A percentile compares a stretch with the other conserved stretches of the same genome.
phyloP scores from a whole-genome alignment of 2,797 vertebrate genomes.

The Salarias fasciatus region DNA sequence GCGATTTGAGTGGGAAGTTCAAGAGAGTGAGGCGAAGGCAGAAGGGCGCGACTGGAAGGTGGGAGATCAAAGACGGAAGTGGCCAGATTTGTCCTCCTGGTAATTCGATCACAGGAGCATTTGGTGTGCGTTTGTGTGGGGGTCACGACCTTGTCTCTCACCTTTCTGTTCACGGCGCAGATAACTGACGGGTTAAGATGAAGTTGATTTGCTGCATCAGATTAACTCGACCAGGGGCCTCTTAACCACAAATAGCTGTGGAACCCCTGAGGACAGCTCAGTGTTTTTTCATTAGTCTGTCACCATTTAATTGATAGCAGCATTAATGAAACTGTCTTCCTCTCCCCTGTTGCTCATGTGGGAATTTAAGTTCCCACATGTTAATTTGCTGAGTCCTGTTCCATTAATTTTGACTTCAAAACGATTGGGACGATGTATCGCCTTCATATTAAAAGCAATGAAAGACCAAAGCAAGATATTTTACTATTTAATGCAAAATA shows the following conservation, averaged over 20 bases:
- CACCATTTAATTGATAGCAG: too few relatives aligned
- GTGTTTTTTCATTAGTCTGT: background rate
- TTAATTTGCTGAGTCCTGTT: too few relatives aligned
- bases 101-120: slow-evolving; percentile 45
- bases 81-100: slow-evolving; percentile 24
- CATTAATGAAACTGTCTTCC: too few relatives aligned
- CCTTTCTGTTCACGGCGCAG: slow-evolving; percentile 1
- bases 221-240: background rate
- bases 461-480: too few relatives aligned
- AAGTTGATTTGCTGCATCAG: slow-evolving; percentile 1
- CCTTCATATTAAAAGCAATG: too few relatives aligned
- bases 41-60: slow-evolving; percentile 23
- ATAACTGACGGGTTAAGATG: slow-evolving; percentile 9
- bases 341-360: too few relatives aligned
- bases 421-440: too few relatives aligned
- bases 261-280: background rate
- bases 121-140: slow-evolving; percentile 9
- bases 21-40: slow-evolving; percentile 1
- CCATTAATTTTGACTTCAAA: too few relatives aligned
- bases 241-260: background rate
- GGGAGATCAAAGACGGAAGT: slow-evolving; percentile 39
- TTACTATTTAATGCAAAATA: too few relatives aligned
- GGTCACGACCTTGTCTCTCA: slow-evolving; percentile 40
- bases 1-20: slow-evolving; percentile 42
- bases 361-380: too few relatives aligned